Evolutionary conservation across 2,113 vertebrate species (phyloP), one percentile per base, ranked within the genome.

Genomic region (Sinosuthora webbiana): DNA sequence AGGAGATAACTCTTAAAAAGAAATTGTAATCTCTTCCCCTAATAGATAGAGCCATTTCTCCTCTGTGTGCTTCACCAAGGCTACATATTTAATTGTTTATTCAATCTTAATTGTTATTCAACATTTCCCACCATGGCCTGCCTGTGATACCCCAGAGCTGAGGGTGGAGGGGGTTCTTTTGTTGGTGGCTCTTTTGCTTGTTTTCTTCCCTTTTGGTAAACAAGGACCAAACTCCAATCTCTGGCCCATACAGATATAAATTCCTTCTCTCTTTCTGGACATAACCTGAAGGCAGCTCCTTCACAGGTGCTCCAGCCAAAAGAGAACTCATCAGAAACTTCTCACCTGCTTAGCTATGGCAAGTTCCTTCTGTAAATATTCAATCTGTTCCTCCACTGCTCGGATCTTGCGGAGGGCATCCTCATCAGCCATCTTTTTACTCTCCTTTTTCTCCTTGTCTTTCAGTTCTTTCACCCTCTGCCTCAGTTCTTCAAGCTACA

Each of bases 391-490:
- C 76, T 99, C 99, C 24, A 99, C 99, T 31, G 98, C 99, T 63
- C 98, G 98, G 87, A 99, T 99, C 97, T 99, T 99, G 89, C 98
- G 98, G 27, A 99, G 96, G 1, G 99, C 99, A 83, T 99, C 99
- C 87, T 99, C 99, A 17, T 99, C 99, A 1, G 99, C 99, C 99
- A 99, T 99, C 95, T 99, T 99, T 95, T 99, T 99, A 88, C 99
- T 99, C 81, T 99, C 99, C 79, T 99, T 99, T 91, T 99, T 99
- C 95, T 99, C 99, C 63, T 99, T 98, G 95, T 99, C 99, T 96
- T 99, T 99, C 78, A 99, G 85, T 57, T 99, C 99, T 91, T 98
- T 98, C 64, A 99, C 97, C 65, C 99, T 98, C 96, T 99, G 99
- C 33, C 98, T 98, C 65, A 99, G 97, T 88, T 99, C 99, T 90